Percentiles rank a stretch among this genome's conserved stretches.
Evolutionary conservation across 2,113 vertebrate species (phyloP).

Genomic region (Psilopsiagon aurifrons): DNA sequence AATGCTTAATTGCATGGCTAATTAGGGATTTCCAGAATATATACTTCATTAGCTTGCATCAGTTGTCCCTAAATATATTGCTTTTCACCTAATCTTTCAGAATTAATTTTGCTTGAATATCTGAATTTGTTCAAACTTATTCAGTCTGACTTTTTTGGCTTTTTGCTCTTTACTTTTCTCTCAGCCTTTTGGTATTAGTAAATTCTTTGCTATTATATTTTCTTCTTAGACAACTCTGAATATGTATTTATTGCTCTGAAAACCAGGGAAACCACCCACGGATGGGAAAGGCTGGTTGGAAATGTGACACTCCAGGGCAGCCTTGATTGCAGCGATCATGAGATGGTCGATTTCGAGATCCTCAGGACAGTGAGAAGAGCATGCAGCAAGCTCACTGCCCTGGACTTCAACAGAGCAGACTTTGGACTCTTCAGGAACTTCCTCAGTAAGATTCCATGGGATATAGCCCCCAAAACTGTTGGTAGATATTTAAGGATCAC

Average conservation of each 20-base stretch:
- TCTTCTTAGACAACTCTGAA: neutral
- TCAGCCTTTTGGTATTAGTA: neutral
- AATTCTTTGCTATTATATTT: neutral
- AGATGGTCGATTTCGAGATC: too few species aligned
- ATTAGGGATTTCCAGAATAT: neutral
- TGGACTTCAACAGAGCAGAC: too few species aligned
- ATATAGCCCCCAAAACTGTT: too few species aligned
- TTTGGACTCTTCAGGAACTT: too few species aligned
- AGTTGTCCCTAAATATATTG: neutral
- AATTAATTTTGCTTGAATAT: neutral
- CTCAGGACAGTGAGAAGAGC: too few species aligned
- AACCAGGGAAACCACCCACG: neutral
- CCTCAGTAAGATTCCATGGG: too few species aligned
- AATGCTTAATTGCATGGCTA: neutral
- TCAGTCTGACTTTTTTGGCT: neutral
- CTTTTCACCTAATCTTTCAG: neutral
- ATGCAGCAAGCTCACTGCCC: too few species aligned
- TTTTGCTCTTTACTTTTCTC: neutral
- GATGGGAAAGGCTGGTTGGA: neutral
- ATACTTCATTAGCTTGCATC: neutral
- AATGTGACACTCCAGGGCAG: too few species aligned
- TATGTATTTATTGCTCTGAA: neutral
- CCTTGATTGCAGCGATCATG: too few species aligned
- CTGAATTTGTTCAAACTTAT: neutral
- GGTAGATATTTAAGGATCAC: too few species aligned